These are phyloP conservation scores for Panurus biarmicus DNA, from an alignment of 2,113 vertebrate genomes.

Conservation along the genomic window DNA sequence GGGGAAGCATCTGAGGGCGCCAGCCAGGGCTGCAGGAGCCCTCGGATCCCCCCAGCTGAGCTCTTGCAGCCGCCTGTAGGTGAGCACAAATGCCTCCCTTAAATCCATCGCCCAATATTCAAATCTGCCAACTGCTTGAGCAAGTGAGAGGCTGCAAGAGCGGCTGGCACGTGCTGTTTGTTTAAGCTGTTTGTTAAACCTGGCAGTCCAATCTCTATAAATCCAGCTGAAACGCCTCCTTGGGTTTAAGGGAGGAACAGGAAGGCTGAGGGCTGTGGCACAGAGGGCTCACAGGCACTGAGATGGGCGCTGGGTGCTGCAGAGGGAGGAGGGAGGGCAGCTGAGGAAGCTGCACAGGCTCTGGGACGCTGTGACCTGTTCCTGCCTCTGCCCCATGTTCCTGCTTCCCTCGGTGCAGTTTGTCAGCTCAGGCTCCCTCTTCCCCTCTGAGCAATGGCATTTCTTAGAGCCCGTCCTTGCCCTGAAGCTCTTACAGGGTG, in stretches of 20 bases:
- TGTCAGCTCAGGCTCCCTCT: accelerated
- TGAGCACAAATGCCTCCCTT: background rate
- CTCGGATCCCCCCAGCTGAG: background rate
- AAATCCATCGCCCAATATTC: background rate
- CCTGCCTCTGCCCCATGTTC: background rate
- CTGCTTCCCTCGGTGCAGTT: background rate
- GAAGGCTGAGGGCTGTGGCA: accelerated
- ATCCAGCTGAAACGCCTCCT: background rate
- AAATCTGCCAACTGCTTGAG: background rate
- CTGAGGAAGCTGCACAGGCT: background rate
- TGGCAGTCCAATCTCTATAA: background rate
- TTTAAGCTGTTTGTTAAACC: background rate
- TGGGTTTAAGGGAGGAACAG: background rate
- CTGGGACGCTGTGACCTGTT: accelerated
- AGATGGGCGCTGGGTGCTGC: accelerated
- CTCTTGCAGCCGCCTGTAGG: background rate
- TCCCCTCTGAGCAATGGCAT: accelerated
- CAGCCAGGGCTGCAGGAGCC: background rate
- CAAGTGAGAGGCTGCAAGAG: background rate
- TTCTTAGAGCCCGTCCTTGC: background rate
- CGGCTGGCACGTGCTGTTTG: background rate
- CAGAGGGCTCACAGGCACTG: accelerated
- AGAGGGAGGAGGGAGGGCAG: background rate
- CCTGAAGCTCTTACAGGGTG: accelerated
- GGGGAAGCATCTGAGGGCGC: accelerated